Base-by-base conservation (phyloP, 2,797 vertebrate genomes). In the Bryconaethiops microstoma region DNA sequence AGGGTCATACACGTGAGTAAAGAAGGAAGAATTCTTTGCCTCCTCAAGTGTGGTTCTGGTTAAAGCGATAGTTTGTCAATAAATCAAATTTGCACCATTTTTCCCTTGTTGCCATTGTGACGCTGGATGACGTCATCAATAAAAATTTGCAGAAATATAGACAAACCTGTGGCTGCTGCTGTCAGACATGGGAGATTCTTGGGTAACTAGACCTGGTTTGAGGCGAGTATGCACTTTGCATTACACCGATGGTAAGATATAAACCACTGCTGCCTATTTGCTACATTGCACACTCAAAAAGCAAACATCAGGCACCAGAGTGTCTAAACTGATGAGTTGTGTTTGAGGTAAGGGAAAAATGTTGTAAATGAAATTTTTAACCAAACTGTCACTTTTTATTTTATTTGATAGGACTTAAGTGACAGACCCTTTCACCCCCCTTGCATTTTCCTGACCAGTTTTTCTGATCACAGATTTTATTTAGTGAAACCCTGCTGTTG, bases 401-500 rank as follows among this genome's bases (percentile, higher is more conserved):
- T 6, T n/a, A 7, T n/a, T 57, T 59, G 21, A 3, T 59, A 23
- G 2, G 57, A 10, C 13, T 59, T 59, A 8, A 59, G 21, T 59
- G 57, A 57, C 54, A 6, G 19, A 57, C 54, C 59, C 72, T 73
- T 59, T 65, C 23, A 52, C 14, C 75, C 60, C 74, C 57, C 57
- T 29, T 55, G 25, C 16, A 1, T 52, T 14, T 82, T 17, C 60
- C 45, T 13, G 60, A 68, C 25, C 81, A 29, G 29, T 67, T 82
- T 84, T 82, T 78, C 75, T 84, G 71, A 84, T 82, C 77, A 80
- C 71, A 86, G 82, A 79, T 78, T 74, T 82, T 75, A 69, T 74
- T 84, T 79, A 86, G 81, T 81, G 76, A 69, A 72, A 81, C 83
- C 83, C 78, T 82, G 71, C 81, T 54, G 81, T 83, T 84, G 84